These are phyloP conservation scores for Cataglyphis cursor DNA, from an alignment of 2,888 invertebrate genomes.

Conservation along the genomic window DNA sequence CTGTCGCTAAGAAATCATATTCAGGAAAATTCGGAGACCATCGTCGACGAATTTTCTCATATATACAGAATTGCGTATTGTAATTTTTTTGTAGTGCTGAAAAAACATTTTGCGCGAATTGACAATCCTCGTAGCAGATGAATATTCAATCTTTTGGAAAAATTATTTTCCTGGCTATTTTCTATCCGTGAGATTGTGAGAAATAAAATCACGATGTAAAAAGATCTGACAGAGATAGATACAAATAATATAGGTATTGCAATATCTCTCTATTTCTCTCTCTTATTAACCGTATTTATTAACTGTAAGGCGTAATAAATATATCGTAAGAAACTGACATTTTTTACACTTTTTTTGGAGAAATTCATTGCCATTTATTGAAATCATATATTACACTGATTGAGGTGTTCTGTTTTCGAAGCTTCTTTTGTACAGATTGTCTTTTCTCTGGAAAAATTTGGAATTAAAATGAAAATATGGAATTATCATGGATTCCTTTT, in stretches of 20 bases:
- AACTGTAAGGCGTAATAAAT: not conserved
- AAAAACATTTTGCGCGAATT: not conserved
- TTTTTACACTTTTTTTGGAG: conserved; percentile 5
- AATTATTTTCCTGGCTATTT: not conserved
- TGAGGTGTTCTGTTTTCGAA: not conserved
- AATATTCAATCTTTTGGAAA: not conserved
- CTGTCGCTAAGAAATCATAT: conserved; percentile 30
- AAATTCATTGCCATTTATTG: conserved; percentile 33
- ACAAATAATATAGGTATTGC: not conserved
- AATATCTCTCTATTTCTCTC: too few relatives aligned
- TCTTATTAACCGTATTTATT: not conserved
- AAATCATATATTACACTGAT: not conserved
- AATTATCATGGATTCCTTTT: too few relatives aligned
- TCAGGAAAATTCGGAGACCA: not conserved
- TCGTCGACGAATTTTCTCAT: not conserved
- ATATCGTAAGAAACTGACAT: not conserved
- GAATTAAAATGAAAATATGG: too few relatives aligned
- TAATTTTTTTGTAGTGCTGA: not conserved
- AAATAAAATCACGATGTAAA: not conserved
- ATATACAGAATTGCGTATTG: not conserved
- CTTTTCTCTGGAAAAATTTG: too few relatives aligned
- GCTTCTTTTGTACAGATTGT: not conserved
- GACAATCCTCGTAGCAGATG: not conserved
- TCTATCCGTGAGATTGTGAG: not conserved
- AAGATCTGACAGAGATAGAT: not conserved